Evolutionary conservation across 2,797 vertebrate genomes (phyloP).

Genomic region (Liasis olivaceus): DNA sequence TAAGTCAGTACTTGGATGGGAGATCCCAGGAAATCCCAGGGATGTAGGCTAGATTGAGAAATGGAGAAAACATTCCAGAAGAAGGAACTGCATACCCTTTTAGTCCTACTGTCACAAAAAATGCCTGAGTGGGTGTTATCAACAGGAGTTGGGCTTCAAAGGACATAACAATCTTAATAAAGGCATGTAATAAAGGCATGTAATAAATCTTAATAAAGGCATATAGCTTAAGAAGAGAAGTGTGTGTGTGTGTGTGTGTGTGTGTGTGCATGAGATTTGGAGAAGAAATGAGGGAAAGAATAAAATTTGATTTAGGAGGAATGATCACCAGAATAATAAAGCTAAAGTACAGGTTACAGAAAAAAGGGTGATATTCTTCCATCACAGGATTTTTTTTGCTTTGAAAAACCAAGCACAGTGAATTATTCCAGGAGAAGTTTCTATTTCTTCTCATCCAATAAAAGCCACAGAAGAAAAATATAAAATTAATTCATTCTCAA

Average conservation of each 20-base stretch:
- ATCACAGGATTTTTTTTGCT: not conserved
- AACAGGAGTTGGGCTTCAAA: not conserved
- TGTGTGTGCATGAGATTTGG: fast-evolving
- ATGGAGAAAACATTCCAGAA: not conserved
- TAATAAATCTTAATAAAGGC: not conserved
- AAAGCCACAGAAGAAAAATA: not conserved
- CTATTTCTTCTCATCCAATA: constrained; percentile 1
- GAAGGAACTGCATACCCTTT: not conserved
- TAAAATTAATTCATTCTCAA: constrained; percentile 11
- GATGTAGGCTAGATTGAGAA: not conserved
- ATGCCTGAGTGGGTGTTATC: not conserved
- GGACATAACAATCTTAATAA: not conserved
- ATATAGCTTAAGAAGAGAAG: not conserved
- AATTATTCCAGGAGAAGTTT: not conserved
- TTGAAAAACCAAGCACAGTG: not conserved
- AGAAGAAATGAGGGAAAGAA: not conserved
- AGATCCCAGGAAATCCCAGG: not conserved
- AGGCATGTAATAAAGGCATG: not conserved
- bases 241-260: not conserved
- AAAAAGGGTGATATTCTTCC: not conserved
- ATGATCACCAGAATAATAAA: no score
- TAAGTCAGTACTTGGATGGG: not conserved
- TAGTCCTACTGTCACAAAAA: not conserved
- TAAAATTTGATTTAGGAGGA: not conserved
- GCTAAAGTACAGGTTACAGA: not conserved